A percentile compares a stretch with the other conserved stretches of the same genome.
Conservation (phyloP, 2,888 invertebrate species). For the Serrognathus titanus region DNA sequence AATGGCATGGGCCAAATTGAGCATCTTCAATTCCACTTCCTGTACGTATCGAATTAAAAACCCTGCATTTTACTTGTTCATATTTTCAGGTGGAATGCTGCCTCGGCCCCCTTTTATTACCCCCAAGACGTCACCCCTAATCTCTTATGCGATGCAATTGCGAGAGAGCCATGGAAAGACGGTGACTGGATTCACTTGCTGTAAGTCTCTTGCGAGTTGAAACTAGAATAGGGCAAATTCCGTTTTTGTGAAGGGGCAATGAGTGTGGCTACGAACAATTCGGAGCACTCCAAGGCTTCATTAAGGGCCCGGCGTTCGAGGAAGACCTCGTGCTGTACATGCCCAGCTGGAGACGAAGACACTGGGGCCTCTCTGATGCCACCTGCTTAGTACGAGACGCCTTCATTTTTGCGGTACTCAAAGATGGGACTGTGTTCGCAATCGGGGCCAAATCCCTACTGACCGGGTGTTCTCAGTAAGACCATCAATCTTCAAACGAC, state of each 20-base stretch:
- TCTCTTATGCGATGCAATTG: conserved; percentile 56
- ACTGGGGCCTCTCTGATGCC: conserved; percentile 32
- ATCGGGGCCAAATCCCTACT: conserved; percentile 54
- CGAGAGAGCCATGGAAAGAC: conserved; percentile 58
- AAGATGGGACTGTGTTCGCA: conserved; percentile 58
- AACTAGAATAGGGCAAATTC: background rate
- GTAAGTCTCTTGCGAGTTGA: conserved; percentile 43
- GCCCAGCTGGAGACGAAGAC: conserved; percentile 40
- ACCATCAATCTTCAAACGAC: background rate
- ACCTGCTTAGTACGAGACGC: conserved; percentile 32
- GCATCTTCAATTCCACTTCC: conserved; percentile 56
- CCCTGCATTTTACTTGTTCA: background rate
- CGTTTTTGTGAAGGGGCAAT: conserved; percentile 30
- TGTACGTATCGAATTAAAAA: conserved; percentile 50
- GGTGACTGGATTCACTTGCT: conserved; percentile 55
- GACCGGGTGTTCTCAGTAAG: conserved; percentile 58
- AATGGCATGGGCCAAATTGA: conserved; percentile 24
- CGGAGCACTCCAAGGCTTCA: conserved; percentile 59
- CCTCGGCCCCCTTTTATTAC: conserved; percentile 49
- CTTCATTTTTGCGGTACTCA: conserved; percentile 41
- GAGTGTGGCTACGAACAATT: conserved; percentile 59
- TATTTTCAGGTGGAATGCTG: conserved; percentile 56
- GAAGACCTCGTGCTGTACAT: conserved; percentile 50
- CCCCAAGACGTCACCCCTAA: conserved; percentile 57
- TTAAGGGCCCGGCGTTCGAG: conserved; percentile 50